These are phyloP conservation scores for Hydraecia micacea DNA, from an alignment of 2,888 invertebrate species.

Conservation along the genomic window DNA sequence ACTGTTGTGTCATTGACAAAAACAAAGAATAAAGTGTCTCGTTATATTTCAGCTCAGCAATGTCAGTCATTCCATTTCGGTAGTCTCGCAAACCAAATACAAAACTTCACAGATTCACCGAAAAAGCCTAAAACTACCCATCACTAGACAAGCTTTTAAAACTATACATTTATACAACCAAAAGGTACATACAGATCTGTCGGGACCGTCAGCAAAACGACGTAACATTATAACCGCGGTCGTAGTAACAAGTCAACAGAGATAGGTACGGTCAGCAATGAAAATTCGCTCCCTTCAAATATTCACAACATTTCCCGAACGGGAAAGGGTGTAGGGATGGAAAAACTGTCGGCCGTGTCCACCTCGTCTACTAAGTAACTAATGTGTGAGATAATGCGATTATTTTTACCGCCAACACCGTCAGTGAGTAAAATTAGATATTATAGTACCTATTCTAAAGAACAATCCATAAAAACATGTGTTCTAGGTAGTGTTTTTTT, in stretches of 20 bases:
- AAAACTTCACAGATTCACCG: slow-evolving; percentile 15
- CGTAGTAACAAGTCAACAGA: slow-evolving; percentile 65
- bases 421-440: slow-evolving; percentile 24
- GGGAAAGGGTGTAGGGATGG: slow-evolving; percentile 62
- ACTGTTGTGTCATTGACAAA: background rate
- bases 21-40: background rate
- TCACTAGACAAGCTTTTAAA: slow-evolving; percentile 43
- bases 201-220: slow-evolving; percentile 33
- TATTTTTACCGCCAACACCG: slow-evolving; percentile 44
- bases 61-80: background rate
- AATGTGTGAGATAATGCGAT: slow-evolving; percentile 58
- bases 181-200: slow-evolving; percentile 40
- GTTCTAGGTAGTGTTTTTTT: slow-evolving; percentile 12
- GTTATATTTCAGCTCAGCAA: background rate
- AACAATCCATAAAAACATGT: background rate
- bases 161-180: slow-evolving; percentile 19
- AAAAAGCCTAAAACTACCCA: slow-evolving; percentile 28
- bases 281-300: slow-evolving; percentile 77
- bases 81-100: slow-evolving; percentile 10
- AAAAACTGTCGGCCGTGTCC: slow-evolving; percentile 66
- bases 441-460: background rate
- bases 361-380: slow-evolving; percentile 47
- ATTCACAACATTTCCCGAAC: slow-evolving; percentile 78
- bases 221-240: slow-evolving; percentile 56
- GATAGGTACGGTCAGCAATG: slow-evolving; percentile 70